Percentiles rank a stretch among this genome's conserved stretches.
Evolutionary conservation across 2,113 vertebrate genomes (phyloP).

Genomic region (Notiomystis cincta): DNA sequence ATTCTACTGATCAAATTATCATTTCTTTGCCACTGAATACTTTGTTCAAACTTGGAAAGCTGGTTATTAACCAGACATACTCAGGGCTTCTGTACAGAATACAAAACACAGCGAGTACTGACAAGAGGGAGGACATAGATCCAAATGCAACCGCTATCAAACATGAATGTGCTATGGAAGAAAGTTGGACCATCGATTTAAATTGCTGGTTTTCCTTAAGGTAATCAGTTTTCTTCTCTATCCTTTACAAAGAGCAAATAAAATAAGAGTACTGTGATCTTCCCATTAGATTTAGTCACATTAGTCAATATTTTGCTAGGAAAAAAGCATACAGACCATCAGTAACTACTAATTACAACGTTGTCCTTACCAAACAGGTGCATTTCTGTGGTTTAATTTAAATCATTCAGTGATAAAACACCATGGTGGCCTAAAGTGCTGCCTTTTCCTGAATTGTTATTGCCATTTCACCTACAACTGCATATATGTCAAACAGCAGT

Average conservation of each 20-base stretch:
- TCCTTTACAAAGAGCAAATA: background rate
- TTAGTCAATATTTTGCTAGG: background rate
- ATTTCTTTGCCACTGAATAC: background rate
- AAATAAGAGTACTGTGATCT: background rate
- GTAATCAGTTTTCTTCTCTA: background rate
- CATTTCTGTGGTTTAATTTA: background rate
- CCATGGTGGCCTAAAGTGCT: background rate
- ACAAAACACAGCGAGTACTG: background rate
- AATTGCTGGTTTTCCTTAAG: background rate
- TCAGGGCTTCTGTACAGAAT: background rate
- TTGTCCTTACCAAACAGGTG: background rate
- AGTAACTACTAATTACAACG: background rate
- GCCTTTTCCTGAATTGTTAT: background rate
- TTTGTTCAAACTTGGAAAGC: background rate
- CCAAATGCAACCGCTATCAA: background rate
- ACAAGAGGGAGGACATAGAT: background rate
- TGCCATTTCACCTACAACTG: background rate
- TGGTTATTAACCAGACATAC: background rate
- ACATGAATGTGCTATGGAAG: background rate
- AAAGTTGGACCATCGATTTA: background rate
- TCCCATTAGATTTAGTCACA: background rate
- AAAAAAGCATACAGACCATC: background rate
- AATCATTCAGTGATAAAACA: background rate
- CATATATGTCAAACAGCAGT: background rate
- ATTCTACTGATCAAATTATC: background rate